Base-by-base conservation (phyloP, 2,113 vertebrate genomes). In the Oenanthe oenanthe region DNA sequence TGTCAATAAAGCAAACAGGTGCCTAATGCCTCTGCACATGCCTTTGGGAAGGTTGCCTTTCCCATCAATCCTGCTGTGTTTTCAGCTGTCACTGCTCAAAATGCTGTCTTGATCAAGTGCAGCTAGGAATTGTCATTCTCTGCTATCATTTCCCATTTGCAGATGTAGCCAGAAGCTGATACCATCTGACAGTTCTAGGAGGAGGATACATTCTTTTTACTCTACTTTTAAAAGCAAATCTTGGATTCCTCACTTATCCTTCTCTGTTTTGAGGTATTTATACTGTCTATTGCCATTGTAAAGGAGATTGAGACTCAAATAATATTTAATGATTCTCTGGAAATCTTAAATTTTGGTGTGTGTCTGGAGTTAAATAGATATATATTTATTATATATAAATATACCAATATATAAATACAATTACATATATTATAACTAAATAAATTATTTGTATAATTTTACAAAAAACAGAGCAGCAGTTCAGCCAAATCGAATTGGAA, bases 1-100 rank as follows among this genome's bases (percentile, higher is more conserved):
- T 73, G 93, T 66, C 89, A 88, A 85, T 94, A 97, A 89, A 75
- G 78, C 89, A 88, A 91, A 95, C 84, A 94, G 93, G 79, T 88
- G 95, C 82, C 83, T 88, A 86, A 83, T 80, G 72, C 82, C 88
- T 71, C 85, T 93, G 81, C 85, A 79, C 54, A 85, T 45, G 78
- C 54, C 81, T 89, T 92, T 92, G 93, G 83, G 86, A 93, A 93
- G 78, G 75, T 77, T 85, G 54, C 78, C 34, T 73, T 88, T 80
- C 56, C 77, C 85, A 88, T 94, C 89, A 83, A 45, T 95, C 91
- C 78, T 2, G 6, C 56, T 54, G 40, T 85, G 74, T 83, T 96
- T 93, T 89, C 94, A 88, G 62, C 85, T 93, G 81, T 83, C 85
- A 74, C 50, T 18, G 47, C 84, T 93, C 77, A 60, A 96, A 96